Evolutionary conservation across 1,140 invertebrate genomes (phyloP).

Genomic region (Euborellia annulipes): DNA sequence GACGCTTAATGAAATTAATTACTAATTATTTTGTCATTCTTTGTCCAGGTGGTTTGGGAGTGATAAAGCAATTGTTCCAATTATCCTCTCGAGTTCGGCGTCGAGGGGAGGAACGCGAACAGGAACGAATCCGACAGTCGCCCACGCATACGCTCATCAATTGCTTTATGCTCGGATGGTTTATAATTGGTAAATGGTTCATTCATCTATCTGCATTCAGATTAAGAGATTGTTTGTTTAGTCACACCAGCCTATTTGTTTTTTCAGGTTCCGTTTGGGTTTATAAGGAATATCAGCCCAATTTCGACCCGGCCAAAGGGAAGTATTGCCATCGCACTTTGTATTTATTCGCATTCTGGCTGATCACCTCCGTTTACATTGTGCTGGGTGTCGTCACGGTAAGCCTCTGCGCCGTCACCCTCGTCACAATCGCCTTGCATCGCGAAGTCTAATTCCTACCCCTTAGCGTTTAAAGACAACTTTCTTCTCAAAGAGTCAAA

Average conservation of each 20-base stretch:
- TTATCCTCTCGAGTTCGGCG: constrained; percentile 33
- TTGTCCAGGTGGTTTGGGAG: constrained; percentile 41
- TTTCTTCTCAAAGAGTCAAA: too few relatives aligned
- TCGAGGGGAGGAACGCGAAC: constrained; percentile 33
- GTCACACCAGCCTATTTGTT: constrained; percentile 5
- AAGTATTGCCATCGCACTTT: constrained; percentile 46
- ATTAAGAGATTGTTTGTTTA: constrained; percentile 1
- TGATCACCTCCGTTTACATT: constrained; percentile 43
- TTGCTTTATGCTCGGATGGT: constrained; percentile 50
- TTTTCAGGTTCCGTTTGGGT: constrained; percentile 44
- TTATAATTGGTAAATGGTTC: constrained; percentile 37
- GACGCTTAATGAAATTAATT: too few relatives aligned
- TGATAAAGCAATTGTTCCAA: constrained; percentile 42
- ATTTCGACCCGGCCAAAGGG: constrained; percentile 31
- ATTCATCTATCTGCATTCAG: too few relatives aligned
- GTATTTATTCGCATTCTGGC: constrained; percentile 52
- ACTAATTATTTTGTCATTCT: too few relatives aligned
- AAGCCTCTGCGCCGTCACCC: constrained; percentile 37
- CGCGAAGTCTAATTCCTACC: constrained; percentile 15
- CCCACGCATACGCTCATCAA: constrained; percentile 41
- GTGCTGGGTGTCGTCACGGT: constrained; percentile 33
- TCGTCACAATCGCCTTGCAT: constrained; percentile 33
- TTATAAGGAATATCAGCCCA: constrained; percentile 44
- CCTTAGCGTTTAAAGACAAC: too few relatives aligned
- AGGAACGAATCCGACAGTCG: constrained; percentile 35